Conservation (phyloP, 2,113 vertebrate genomes). For the Oenanthe oenanthe region DNA sequence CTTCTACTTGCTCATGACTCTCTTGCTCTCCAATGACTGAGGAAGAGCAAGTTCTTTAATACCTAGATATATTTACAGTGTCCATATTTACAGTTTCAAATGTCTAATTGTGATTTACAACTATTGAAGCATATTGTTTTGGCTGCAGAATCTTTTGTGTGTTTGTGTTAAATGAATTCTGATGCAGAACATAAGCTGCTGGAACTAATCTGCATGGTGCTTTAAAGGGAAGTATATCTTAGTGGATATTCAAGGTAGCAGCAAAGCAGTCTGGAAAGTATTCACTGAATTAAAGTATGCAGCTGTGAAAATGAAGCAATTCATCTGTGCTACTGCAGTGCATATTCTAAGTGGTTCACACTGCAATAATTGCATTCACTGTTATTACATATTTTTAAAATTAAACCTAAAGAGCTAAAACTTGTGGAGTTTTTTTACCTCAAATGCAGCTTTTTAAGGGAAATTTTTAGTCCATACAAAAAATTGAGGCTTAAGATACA, state of each 20-base stretch:
- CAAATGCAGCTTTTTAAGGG: background rate
- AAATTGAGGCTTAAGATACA: background rate
- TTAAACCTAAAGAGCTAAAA: background rate
- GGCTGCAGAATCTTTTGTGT: background rate
- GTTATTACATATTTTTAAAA: background rate
- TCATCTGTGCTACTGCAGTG: background rate
- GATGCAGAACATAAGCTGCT: background rate
- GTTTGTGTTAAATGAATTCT: conserved; percentile 1
- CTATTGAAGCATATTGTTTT: background rate
- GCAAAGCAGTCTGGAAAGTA: background rate
- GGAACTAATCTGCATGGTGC: background rate
- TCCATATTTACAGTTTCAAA: background rate
- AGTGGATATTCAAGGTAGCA: background rate
- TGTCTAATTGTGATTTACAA: background rate
- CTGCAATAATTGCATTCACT: background rate
- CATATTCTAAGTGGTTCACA: background rate
- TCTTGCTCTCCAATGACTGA: background rate
- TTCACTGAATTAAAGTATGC: background rate
- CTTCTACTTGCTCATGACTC: background rate
- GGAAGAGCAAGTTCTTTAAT: background rate
- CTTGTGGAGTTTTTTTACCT: background rate
- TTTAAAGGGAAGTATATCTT: background rate
- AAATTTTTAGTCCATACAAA: background rate
- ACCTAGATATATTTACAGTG: background rate
- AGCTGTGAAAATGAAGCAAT: background rate